phyloP scores from a whole-genome alignment of 2,113 vertebrate genomes.

The Uria lomvia region DNA sequence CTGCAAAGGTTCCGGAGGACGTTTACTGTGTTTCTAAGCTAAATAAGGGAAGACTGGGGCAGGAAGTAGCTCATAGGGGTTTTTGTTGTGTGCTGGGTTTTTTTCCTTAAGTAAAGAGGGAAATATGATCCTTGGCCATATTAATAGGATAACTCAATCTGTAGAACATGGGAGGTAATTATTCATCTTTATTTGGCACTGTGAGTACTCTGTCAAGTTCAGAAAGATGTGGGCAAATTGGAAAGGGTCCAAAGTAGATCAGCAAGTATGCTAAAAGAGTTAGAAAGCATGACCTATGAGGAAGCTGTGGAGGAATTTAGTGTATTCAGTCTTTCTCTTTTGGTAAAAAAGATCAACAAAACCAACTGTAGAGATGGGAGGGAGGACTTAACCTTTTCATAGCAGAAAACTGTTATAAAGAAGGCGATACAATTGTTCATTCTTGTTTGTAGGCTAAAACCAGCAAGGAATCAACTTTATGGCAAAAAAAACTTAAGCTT shows the following conservation, averaged over 20 bases:
- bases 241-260: not conserved
- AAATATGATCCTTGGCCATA: not conserved
- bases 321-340: not conserved
- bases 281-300: constrained; percentile 20
- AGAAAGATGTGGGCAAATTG: not conserved
- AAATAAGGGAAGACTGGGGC: not conserved
- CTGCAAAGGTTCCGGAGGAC: not conserved
- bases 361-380: not conserved
- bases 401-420: not conserved
- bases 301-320: constrained; percentile 12
- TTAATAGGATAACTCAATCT: not conserved
- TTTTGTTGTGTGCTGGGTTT: not conserved
- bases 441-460: not conserved
- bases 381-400: not conserved
- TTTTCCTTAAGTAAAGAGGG: not conserved
- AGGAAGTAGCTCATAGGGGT: not conserved
- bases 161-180: not conserved
- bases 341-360: not conserved
- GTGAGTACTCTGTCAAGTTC: not conserved
- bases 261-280: not conserved
- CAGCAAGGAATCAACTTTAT: not conserved
- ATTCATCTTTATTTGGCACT: not conserved
- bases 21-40: not conserved
- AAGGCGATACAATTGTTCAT: not conserved
- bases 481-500: not conserved